Base-by-base conservation (phyloP, 2,797 vertebrate genomes). In the Dryobates pubescens region DNA sequence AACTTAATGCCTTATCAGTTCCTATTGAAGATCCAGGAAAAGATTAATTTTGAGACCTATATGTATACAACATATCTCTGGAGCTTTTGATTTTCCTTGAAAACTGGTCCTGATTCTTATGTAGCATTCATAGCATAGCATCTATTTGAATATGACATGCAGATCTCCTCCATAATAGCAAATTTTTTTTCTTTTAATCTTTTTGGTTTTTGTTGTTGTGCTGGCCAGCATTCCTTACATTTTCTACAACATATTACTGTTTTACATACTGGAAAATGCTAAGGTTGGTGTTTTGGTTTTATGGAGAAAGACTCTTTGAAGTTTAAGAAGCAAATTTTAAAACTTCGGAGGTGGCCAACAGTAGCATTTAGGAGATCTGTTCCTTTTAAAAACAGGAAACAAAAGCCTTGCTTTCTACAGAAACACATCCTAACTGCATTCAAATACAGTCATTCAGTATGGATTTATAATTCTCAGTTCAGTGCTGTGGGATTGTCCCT, bases 351-450 rank as follows among this genome's bases (percentile, higher is more conserved):
- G 3, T 36, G 81, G 27, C 30, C 19, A 75, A 8, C 9, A 47
- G 30, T 71, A 32, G 9, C 63, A 58, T 86, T 78, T 54, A 74
- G 62, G 82, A 65, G 20, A 65, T 56, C 32, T 69, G n/a, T 49
- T 88, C 27, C 56, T 83, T 94, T 88, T 83, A 87, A 93, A 93
- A 88, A 83, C 47, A 63, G 76, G 89, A 83, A 71, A 53, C 30
- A 53, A 51, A 84, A 84, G 7, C 71, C 17, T 45, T 30, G 3
- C 8, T 81, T 75, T 78, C n/a, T 83, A 8, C 13, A 59, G 51
- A 78, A 89, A 32, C 3, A 67, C 92, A 69, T 77, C 10, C 29
- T 43, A 70, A 67, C 65, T 59, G 1, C 53, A 29, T 86, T 69
- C 30, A 47, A 47, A 43, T 67, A 13, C 0, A 2, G 38, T 53